Conservation (phyloP, 2,113 vertebrate genomes). For the Tricholaema leucomelas region DNA sequence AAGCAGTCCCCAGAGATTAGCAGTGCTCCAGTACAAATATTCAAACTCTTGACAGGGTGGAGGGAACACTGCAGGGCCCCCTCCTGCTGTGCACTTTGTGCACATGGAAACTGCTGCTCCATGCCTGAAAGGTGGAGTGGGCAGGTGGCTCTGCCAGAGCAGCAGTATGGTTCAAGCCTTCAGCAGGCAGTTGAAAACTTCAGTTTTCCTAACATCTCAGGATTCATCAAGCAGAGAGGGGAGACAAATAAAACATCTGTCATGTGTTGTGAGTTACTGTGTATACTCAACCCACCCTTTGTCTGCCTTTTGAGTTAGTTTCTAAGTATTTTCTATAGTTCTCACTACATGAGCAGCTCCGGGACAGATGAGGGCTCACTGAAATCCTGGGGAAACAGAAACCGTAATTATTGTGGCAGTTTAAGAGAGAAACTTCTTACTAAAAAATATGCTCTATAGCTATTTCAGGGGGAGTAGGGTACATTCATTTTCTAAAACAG, state of each 20-base stretch:
- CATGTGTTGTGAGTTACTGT: not conserved
- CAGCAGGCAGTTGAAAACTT: not conserved
- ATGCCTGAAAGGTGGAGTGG: not conserved
- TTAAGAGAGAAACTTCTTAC: not conserved
- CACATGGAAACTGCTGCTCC: rapidly evolving
- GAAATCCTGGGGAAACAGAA: not conserved
- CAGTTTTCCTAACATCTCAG: not conserved
- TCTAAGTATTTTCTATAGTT: not conserved
- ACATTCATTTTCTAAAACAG: not conserved
- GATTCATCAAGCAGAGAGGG: too few relatives aligned
- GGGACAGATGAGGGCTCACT: not conserved
- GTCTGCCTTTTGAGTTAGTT: not conserved
- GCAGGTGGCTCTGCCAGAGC: too few relatives aligned
- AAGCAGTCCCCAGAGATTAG: not conserved
- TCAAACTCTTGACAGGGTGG: not conserved
- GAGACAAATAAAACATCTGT: not conserved
- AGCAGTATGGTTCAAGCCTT: not conserved
- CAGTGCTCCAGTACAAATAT: not conserved
- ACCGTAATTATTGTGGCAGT: not conserved
- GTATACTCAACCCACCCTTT: not conserved
- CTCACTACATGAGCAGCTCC: not conserved
- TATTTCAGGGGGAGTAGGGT: not conserved
- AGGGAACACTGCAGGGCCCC: rapidly evolving
- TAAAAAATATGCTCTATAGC: not conserved
- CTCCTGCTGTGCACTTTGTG: too few relatives aligned